Evolutionary conservation across 2,888 invertebrate species (phyloP).

Genomic region (Protophormia terraenovae): DNA sequence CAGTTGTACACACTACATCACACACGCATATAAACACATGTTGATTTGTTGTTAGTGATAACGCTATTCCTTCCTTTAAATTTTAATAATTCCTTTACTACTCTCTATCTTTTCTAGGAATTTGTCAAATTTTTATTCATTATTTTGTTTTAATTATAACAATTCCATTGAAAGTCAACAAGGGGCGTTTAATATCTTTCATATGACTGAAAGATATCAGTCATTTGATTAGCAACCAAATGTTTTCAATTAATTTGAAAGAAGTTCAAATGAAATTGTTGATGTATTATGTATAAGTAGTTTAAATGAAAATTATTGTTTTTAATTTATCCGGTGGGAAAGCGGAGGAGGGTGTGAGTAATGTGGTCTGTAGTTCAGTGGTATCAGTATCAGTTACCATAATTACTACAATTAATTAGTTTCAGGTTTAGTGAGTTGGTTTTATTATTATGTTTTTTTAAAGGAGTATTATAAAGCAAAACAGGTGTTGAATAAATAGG

Average conservation of each 20-base stretch:
- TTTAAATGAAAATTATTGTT: neutral
- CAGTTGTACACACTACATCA: too few relatives aligned
- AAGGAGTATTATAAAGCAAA: neutral
- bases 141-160: conserved; percentile 34
- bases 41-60: conserved; percentile 52
- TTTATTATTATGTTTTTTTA: neutral
- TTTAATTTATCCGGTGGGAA: neutral
- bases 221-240: conserved; percentile 46
- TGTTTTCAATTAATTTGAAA: conserved; percentile 50
- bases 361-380: neutral
- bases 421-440: neutral
- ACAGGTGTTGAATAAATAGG: conserved; percentile 18
- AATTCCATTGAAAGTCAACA: neutral
- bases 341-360: neutral
- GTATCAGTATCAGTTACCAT: conserved; percentile 9
- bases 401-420: conserved; percentile 37
- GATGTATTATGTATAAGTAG: neutral
- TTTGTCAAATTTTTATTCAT: conserved; percentile 36
- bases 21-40: conserved; percentile 51
- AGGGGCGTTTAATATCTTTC: conserved; percentile 15
- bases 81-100: neutral
- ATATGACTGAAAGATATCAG: conserved; percentile 31
- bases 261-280: neutral
- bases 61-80: neutral
- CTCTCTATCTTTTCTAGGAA: conserved; percentile 20